Base-by-base conservation (phyloP, 2,113 vertebrate genomes). In the Shinisaurus crocodilurus region DNA sequence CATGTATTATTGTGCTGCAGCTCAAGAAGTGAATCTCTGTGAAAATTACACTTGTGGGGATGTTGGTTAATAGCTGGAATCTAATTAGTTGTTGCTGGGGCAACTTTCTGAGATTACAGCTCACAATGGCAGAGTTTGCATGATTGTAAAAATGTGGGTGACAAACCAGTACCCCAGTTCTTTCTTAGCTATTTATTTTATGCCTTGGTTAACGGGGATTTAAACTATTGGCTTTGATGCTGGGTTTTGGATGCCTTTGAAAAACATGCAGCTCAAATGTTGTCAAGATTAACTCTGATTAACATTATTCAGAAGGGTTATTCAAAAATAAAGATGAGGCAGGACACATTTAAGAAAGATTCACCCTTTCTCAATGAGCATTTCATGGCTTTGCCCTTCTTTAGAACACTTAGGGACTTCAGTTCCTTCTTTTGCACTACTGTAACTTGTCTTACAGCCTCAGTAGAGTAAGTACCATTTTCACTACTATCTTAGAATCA, bases 31-130 rank as follows among this genome's bases (percentile, higher is more conserved):
- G 25, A 16, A 43, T 43, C 10, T 37, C 65, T 5, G 23, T 9
- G 87, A 83, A 15, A 0, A 3, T 10, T 1, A 0, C 12, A 69
- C 88, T 87, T 57, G 57, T 57, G 79, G 75, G 85, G 63, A n/a
- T 0, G 43, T 57, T 80, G 65, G 65, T 63, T 6, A 75, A 25
- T 48, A 18, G 80, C 25, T 18, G 65, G 79, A 2, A 89, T 69
- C 65, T 92, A 90, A 91, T 85, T 87, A 90, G 40, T 20, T 86
- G 82, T 86, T 32, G 83, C 34, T 29, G 43, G 29, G 37, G 25
- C 18, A 74, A 13, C 70, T 0, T 48, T 89, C 48, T 16, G 72
- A 87, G 85, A 89, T 76, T 6, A 2, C 67, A 85, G 65, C 83
- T 34, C 67, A 69, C 50, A 16, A 43, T 27, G 23, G 15, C 16